Evolutionary conservation across 2,113 vertebrate species (phyloP).

Genomic region (Psammodynastes pulverulentus): DNA sequence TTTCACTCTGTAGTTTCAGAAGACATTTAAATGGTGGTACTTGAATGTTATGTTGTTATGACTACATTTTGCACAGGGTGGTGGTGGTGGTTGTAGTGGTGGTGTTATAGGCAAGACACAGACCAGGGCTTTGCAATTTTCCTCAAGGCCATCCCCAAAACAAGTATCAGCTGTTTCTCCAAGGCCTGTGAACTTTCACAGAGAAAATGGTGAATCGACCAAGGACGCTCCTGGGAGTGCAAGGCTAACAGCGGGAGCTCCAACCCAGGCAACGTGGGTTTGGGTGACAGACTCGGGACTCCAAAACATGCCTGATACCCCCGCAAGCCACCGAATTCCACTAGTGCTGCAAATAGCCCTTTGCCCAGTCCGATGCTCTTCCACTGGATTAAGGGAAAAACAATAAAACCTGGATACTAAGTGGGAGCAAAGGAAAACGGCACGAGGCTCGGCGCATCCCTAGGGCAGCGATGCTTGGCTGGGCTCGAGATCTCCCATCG

Average conservation of each 20-base stretch:
- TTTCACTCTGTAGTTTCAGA: not conserved
- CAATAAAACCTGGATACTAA: not conserved
- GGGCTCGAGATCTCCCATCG: not conserved
- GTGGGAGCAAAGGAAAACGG: not conserved
- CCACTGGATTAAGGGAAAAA: not conserved
- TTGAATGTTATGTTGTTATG: not conserved
- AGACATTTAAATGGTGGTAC: not conserved
- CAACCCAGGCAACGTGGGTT: not conserved
- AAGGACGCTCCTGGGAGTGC: not conserved
- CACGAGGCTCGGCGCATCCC: not conserved
- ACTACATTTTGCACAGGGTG: not conserved
- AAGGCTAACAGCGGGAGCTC: not conserved
- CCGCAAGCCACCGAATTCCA: not conserved
- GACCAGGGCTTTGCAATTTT: not conserved
- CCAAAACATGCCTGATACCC: not conserved
- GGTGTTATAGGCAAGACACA: not conserved
- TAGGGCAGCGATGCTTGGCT: not conserved
- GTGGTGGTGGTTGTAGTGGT: too few species aligned
- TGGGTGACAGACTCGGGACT: not conserved
- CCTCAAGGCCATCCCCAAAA: not conserved
- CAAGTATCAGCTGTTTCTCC: not conserved
- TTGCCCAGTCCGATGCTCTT: not conserved
- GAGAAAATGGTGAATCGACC: not conserved
- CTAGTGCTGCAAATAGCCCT: not conserved
- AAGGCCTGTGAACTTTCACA: not conserved